These are phyloP conservation scores for Semnornis frantzii DNA, from an alignment of 2,113 vertebrate genomes.

Conservation along the genomic window DNA sequence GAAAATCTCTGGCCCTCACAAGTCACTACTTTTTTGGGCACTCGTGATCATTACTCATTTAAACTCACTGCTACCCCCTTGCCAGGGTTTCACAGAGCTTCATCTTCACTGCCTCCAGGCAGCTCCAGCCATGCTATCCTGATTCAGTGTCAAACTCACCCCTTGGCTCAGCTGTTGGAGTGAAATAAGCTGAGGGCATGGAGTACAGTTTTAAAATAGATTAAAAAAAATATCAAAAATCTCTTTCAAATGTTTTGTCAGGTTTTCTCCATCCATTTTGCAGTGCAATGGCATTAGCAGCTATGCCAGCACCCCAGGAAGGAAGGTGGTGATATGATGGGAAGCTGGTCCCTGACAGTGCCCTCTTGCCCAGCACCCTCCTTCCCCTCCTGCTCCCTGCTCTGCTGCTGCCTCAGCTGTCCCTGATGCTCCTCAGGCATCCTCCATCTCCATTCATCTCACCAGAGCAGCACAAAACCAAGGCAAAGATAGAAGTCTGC, in stretches of 20 bases:
- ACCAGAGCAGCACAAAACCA: not conserved
- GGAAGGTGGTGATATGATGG: rapidly evolving
- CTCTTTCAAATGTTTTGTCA: not conserved
- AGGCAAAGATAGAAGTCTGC: not conserved
- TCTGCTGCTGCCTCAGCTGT: not conserved
- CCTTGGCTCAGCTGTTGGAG: not conserved
- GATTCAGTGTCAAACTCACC: not conserved
- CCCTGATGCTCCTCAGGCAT: rapidly evolving
- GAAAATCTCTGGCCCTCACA: not conserved
- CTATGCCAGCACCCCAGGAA: not conserved
- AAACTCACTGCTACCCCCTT: not conserved
- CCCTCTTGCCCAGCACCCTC: not conserved
- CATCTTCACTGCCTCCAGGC: not conserved
- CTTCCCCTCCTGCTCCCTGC: not conserved
- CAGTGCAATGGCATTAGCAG: not conserved
- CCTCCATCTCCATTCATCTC: not conserved
- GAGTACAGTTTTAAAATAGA: not conserved
- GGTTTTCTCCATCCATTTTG: not conserved
- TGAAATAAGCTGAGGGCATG: not conserved
- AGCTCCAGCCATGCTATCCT: not conserved
- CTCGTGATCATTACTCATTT: rapidly evolving
- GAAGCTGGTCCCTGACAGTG: not conserved
- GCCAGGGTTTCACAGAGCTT: not conserved
- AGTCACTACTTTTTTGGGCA: not conserved
- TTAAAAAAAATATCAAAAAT: not conserved